Evolutionary conservation across 2,797 vertebrate genomes (phyloP).

Genomic region (Enteromius trimaculatus): DNA sequence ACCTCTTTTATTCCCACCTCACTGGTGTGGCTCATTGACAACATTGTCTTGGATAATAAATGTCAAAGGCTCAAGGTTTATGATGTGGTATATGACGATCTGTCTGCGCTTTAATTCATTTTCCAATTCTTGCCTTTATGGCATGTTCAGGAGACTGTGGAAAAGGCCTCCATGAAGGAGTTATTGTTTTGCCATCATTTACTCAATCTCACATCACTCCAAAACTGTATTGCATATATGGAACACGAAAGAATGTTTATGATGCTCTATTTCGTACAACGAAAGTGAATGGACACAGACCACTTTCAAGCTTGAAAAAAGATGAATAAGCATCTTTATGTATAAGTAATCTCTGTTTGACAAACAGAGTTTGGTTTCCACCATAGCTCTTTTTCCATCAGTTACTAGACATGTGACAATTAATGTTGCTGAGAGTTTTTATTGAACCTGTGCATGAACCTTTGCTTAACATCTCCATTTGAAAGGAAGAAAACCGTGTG

Average conservation of each 20-base stretch:
- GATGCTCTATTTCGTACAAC: background rate
- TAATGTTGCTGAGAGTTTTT: background rate
- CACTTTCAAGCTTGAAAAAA: background rate
- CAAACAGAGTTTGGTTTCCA: background rate
- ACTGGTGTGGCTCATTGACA: slow-evolving; percentile 25
- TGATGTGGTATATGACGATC: background rate
- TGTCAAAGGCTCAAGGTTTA: slow-evolving; percentile 19
- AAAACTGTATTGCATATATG: background rate
- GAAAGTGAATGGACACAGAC: background rate
- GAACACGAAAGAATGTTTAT: background rate
- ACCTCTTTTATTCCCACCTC: background rate
- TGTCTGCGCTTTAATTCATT: background rate
- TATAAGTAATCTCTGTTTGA: background rate
- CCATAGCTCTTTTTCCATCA: background rate
- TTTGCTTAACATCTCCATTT: slow-evolving; percentile 1
- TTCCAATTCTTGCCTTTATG: slow-evolving; percentile 19
- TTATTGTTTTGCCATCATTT: slow-evolving; percentile 5
- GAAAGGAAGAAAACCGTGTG: background rate
- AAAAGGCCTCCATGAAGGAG: background rate
- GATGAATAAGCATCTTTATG: background rate
- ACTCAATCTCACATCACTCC: background rate
- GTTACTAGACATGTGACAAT: background rate
- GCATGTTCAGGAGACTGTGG: background rate
- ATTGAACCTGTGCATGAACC: background rate
- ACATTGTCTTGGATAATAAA: slow-evolving; percentile 22